phyloP scores from a whole-genome alignment of 2,888 invertebrate species.

The Polia nebulosa region DNA sequence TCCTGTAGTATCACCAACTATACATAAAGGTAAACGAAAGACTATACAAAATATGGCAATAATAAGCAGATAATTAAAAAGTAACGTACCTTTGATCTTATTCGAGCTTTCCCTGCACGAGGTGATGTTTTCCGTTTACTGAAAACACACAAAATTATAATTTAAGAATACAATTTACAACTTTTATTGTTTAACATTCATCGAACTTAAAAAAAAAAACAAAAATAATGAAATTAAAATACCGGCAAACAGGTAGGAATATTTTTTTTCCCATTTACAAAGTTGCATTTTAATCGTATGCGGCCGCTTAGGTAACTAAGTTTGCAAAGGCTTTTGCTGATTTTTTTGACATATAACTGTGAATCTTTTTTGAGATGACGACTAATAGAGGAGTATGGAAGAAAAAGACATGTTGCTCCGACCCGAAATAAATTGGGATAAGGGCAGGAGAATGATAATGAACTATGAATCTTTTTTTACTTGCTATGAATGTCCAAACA shows the following conservation, averaged over 20 bases:
- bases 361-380: too few relatives aligned
- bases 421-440: too few relatives aligned
- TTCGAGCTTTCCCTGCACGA: neutral
- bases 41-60: neutral
- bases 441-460: too few relatives aligned
- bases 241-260: neutral
- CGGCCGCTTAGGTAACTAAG: neutral
- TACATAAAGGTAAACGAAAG: too few relatives aligned
- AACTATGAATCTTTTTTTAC: neutral
- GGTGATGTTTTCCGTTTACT: constrained; percentile 8
- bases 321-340: neutral
- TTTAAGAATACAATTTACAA: constrained; percentile 1
- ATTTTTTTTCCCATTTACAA: neutral
- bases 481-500: neutral
- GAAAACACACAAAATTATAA: constrained; percentile 7
- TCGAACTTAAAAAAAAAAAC: neutral
- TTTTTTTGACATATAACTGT: neutral
- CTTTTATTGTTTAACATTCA: neutral
- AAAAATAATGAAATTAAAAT: neutral
- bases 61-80: neutral
- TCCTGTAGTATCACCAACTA: too few relatives aligned
- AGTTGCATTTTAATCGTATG: neutral
- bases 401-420: too few relatives aligned
- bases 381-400: too few relatives aligned
- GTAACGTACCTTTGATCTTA: constrained; percentile 4